phyloP scores from a whole-genome alignment of 2,888 invertebrate species.

The Brenthis hecate region DNA sequence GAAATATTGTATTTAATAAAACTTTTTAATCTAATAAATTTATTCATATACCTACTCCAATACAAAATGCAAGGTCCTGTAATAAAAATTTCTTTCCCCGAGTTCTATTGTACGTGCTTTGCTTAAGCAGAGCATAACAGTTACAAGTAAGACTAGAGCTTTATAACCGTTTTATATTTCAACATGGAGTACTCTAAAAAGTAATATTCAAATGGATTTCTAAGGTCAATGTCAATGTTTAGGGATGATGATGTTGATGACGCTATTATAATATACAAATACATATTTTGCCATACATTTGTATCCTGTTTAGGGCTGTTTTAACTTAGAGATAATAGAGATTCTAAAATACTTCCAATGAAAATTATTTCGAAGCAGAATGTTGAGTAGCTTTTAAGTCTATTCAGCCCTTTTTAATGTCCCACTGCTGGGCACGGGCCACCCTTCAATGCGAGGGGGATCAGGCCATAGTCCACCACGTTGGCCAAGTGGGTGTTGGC shows the following conservation, averaged over 20 bases:
- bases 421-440: too few relatives aligned
- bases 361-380: too few relatives aligned
- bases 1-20: conserved; percentile 3
- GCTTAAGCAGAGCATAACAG: conserved; percentile 30
- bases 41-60: neutral
- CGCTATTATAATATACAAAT: neutral
- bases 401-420: too few relatives aligned
- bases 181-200: neutral
- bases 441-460: too few relatives aligned
- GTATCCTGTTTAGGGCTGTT: too few relatives aligned
- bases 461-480: too few relatives aligned
- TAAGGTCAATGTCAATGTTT: conserved; percentile 14
- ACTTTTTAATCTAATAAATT: neutral
- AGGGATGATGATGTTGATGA: neutral
- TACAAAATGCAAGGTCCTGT: conserved; percentile 21
- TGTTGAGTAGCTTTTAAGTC: too few relatives aligned
- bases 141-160: conserved; percentile 21
- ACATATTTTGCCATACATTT: too few relatives aligned
- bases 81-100: conserved; percentile 27
- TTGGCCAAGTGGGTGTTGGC: too few relatives aligned
- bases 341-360: too few relatives aligned
- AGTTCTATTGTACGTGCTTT: conserved; percentile 36
- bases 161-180: conserved; percentile 3
- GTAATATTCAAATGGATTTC: conserved; percentile 12
- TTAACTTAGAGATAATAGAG: too few relatives aligned